Evolutionary conservation across 2,888 invertebrate species (phyloP), one percentile per base, ranked within the genome.

Genomic region (Coecobrya sp.): DNA sequence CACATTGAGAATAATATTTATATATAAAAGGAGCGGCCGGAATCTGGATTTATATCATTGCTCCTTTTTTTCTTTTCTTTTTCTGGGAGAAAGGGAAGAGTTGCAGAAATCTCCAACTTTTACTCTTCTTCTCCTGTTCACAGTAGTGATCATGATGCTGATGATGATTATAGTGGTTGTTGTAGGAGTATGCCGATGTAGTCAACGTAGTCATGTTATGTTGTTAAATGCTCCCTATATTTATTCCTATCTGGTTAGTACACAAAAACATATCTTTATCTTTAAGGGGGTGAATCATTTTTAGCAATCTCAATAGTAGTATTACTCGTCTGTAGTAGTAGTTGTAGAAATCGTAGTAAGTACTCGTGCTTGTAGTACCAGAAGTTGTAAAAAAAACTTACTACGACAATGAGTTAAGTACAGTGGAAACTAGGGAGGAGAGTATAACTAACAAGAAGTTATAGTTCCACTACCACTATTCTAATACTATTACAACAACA

Each of bases 81-180:
- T 62, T 25, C 11, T 30, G 3, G n/a, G 49, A 49, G 16, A 68
- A 68, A 68, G 16, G 11, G 76, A 76, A 73, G 73, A 86, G 86
- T 86, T 86, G 86, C 86, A 70, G 86, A 86, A 84, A 86, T 73
- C 36, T 30, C 55, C 86, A 86, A 86, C 86, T 86, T 87, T 87
- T 76, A 79, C 87, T 87, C 85, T 36, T 68, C 27, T 86, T 70
- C 68, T 73, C 13, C 30, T 22, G 76, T 45, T 42, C 45, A 76
- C 22, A 76, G 36, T 36, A 70, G 70, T 30, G 42, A 70, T 16
- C n/a, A n/a, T n/a, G 42, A 42, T 70, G 36, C 30, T 42, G 45
- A 76, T 49, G 49, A 76, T 45, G 10, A 45, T 30, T 1, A 68
- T 52, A 49, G 52, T 55, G 5, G n/a, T n/a, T n/a, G n/a, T n/a